Base-by-base conservation (phyloP, 92 coral and sea anemone genomes). In the Palythoa caribaeorum region DNA sequence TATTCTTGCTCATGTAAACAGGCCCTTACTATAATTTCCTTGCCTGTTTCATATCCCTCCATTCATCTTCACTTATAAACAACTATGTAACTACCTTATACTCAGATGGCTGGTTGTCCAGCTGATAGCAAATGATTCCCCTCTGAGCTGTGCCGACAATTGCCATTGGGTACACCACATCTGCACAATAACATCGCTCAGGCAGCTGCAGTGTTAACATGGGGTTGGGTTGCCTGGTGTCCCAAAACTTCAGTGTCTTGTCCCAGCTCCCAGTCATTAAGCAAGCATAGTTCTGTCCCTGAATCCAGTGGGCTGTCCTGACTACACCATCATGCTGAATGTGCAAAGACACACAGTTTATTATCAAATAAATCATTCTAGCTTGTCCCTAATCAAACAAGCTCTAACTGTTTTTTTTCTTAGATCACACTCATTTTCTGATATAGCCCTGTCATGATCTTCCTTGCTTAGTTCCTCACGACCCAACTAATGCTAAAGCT, bases 181-280 rank as follows among this genome's bases (percentile, higher is more conserved):
- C 99, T 9, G 99, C 99, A 91, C 99, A 96, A 83, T 96, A 96
- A 68, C 98, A 96, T 35, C 99, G 86, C 72, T 96, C 99, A 0
- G 99, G 99, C 51, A 96, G 83, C 79, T 94, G 96, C 35, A 96
- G 83, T 7, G 91, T 90, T 48, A 90, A 83, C 87, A 96, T 94
- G 9, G 99, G 99, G 78, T 88, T 95, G 1, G 94, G 75, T 76
- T 91, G 91, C 65, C 99, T 89, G 77, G 94, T 91, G 90, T 96
- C 99, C 99, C 99, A 96, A 89, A 96, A 96, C 83, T 96, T 96
- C 37, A 96, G 83, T 17, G 96, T 96, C 88, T 96, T 95, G 86
- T 96, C 99, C 99, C 99, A 96, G 86, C 99, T 96, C 37, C 99
- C 99, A 0, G 99, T 96, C 94, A 96, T 96, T 15, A 96, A 88